phyloP scores from a whole-genome alignment of 1,140 invertebrate genomes.

The Matsumurasca onukii region DNA sequence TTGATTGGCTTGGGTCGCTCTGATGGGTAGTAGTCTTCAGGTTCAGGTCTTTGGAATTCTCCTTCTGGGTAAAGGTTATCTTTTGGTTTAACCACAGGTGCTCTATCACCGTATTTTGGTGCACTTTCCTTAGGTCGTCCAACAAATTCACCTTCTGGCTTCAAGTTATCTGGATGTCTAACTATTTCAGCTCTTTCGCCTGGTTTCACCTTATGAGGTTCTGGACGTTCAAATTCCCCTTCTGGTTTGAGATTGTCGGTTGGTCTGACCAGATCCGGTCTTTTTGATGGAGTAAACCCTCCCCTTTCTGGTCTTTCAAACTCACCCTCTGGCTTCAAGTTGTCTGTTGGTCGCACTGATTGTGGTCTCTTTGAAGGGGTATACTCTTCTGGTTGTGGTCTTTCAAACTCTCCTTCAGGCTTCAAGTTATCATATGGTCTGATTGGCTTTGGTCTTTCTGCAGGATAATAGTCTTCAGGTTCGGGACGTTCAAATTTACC shows the following conservation, averaged over 20 bases:
- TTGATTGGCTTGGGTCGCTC: constrained; percentile 47
- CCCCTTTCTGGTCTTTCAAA: constrained; percentile 48
- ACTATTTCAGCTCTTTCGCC: constrained; percentile 50
- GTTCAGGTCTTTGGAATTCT: constrained; percentile 43
- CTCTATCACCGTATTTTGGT: constrained; percentile 47
- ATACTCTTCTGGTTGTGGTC: constrained; percentile 48
- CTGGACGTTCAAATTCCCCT: constrained; percentile 53
- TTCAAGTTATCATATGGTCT: constrained; percentile 49
- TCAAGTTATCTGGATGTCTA: constrained; percentile 56
- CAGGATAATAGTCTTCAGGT: constrained; percentile 32
- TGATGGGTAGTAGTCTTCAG: constrained; percentile 31
- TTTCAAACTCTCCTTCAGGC: constrained; percentile 56
- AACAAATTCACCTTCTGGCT: constrained; percentile 53
- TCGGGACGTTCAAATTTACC: constrained; percentile 47
- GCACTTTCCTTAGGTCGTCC: constrained; percentile 38
- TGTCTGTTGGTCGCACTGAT: constrained; percentile 51
- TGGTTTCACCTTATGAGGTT: constrained; percentile 37
- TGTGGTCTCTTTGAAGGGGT: constrained; percentile 52
- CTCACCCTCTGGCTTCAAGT: constrained; percentile 50
- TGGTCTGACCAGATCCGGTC: constrained; percentile 43
- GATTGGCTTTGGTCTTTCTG: constrained; percentile 48
- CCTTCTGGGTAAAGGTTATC: constrained; percentile 55
- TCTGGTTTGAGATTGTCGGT: constrained; percentile 57
- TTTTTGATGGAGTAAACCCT: constrained; percentile 47
- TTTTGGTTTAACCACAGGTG: constrained; percentile 48